Evolutionary conservation across 2,113 vertebrate genomes (phyloP).

Genomic region (Ellobius talpinus): DNA sequence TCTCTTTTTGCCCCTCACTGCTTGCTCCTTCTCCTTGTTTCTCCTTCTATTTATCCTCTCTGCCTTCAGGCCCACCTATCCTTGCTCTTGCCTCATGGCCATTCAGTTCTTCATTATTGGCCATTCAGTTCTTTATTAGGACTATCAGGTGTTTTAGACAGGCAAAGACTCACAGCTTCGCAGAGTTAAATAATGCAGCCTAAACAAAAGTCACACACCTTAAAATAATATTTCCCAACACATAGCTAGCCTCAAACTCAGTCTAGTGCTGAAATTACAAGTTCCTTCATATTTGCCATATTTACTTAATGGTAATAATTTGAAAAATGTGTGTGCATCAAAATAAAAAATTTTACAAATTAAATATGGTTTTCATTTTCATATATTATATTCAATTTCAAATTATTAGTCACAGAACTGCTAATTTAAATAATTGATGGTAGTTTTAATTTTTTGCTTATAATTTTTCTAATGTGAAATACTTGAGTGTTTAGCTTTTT

Average conservation of each 20-base stretch:
- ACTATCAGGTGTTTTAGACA: too few relatives aligned
- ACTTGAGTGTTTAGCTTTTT: constrained; percentile 2
- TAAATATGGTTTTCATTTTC: constrained; percentile 39
- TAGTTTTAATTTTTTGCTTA: neutral
- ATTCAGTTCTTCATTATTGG: too few relatives aligned
- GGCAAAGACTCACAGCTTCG: too few relatives aligned
- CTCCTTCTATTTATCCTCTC: too few relatives aligned
- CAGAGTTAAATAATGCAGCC: too few relatives aligned
- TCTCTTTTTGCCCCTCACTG: too few relatives aligned
- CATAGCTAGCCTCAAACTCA: neutral
- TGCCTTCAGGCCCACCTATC: too few relatives aligned
- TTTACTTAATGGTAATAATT: constrained; percentile 4
- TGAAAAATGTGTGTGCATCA: neutral
- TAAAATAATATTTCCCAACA: too few relatives aligned
- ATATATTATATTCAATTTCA: neutral
- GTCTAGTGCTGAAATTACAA: neutral
- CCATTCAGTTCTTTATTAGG: too few relatives aligned
- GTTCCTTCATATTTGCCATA: neutral
- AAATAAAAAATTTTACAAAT: constrained; percentile 22
- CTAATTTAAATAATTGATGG: constrained; percentile 26
- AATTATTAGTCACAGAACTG: neutral
- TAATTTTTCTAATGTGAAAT: neutral
- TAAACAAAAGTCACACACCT: too few relatives aligned
- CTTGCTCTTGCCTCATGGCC: too few relatives aligned
- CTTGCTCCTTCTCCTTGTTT: too few relatives aligned